Percentiles rank a stretch among this genome's conserved stretches.
phyloP scores from a whole-genome alignment of 2,888 invertebrate genomes.

The Campopleginae sp. region DNA sequence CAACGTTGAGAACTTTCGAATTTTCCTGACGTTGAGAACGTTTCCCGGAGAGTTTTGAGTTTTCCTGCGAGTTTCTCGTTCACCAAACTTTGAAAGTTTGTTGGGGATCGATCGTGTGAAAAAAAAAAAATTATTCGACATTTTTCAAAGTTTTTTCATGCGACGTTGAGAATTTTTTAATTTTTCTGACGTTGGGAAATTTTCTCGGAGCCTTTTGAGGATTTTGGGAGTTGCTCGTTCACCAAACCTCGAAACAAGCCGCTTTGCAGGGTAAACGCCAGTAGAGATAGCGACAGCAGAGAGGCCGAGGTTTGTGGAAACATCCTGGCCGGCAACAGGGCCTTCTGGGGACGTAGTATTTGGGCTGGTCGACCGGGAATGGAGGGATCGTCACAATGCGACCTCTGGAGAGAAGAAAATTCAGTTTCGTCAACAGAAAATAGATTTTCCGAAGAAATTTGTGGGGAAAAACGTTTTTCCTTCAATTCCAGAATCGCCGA shows the following conservation, averaged over 20 bases:
- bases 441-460: not conserved
- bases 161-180: not conserved
- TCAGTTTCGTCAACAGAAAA: not conserved
- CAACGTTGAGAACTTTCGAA: not conserved
- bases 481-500: not conserved
- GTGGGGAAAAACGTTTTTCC: not conserved
- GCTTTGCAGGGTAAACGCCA: slow-evolving; percentile 76
- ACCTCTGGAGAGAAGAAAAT: slow-evolving; percentile 63
- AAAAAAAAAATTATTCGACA: not conserved
- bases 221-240: slow-evolving; percentile 17
- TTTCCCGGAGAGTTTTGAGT: not conserved
- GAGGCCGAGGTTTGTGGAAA: slow-evolving; percentile 71
- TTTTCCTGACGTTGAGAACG: not conserved
- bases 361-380: slow-evolving; percentile 55
- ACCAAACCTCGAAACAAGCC: slow-evolving; percentile 74
- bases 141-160: not conserved
- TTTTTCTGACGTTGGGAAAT: not conserved
- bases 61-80: not conserved
- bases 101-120: slow-evolving; percentile 80
- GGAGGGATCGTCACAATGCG: slow-evolving; percentile 72
- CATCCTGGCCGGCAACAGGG: slow-evolving; percentile 73
- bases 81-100: slow-evolving; percentile 82
- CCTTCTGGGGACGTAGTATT: slow-evolving; percentile 68
- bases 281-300: slow-evolving; percentile 72
- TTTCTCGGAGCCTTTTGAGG: not conserved